Conservation (phyloP, 2,113 vertebrate species). For the Elaphurus davidianus region DNA sequence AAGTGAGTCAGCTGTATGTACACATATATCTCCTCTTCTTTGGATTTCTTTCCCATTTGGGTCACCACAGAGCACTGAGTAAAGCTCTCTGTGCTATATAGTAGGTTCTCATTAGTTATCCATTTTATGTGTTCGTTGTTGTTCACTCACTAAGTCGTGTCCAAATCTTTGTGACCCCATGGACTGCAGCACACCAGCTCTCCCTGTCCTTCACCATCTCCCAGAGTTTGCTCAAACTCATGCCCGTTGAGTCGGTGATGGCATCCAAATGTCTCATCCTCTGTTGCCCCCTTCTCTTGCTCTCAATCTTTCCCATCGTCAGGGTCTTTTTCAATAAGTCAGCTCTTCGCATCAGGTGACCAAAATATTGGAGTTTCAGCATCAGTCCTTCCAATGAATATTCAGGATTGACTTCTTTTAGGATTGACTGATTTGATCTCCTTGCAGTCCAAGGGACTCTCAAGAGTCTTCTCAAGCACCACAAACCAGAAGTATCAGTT, state of each 20-base stretch:
- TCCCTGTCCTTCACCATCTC: background rate
- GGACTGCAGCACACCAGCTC: background rate
- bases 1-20: accelerated
- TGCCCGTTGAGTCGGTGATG: accelerated
- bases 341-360: background rate
- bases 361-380: background rate
- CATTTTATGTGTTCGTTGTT: background rate
- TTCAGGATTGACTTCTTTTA: background rate
- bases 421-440: background rate
- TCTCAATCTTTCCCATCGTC: background rate
- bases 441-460: background rate
- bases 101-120: background rate
- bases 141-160: background rate
- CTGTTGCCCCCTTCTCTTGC: background rate
- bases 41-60: background rate
- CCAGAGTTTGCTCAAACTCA: background rate
- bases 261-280: background rate
- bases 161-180: background rate
- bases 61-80: background rate
- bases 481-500: background rate
- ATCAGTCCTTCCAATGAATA: background rate
- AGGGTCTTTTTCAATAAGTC: background rate
- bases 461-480: background rate
- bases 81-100: accelerated
- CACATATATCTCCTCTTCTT: accelerated